Percentiles rank a stretch among this genome's conserved stretches.
These are phyloP conservation scores for Sycophaga agraensis DNA, from an alignment of 1,140 invertebrate species.

Conservation along the genomic window DNA sequence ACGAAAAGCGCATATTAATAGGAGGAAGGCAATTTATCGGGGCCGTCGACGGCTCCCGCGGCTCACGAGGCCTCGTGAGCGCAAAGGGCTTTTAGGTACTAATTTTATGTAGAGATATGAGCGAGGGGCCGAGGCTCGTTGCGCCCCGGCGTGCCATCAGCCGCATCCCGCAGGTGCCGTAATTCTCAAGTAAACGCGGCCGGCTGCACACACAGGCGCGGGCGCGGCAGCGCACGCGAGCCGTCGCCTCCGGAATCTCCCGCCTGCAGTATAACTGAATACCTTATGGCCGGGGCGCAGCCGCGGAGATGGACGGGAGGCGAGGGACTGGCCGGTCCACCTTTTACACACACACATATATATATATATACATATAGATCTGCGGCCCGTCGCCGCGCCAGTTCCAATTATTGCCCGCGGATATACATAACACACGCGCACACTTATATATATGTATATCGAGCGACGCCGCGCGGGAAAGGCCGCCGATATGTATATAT, in stretches of 20 bases:
- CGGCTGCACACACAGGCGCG: neutral
- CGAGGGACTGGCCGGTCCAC: neutral
- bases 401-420: too few relatives aligned
- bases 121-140: constrained; percentile 21
- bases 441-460: too few relatives aligned
- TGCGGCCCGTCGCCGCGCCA: too few relatives aligned
- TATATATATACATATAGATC: too few relatives aligned
- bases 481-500: too few relatives aligned
- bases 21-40: too few relatives aligned
- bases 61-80: constrained; percentile 35
- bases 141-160: constrained; percentile 40
- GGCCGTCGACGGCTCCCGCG: constrained; percentile 5
- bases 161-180: constrained; percentile 43
- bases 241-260: neutral
- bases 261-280: constrained; percentile 11
- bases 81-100: constrained; percentile 51
- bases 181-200: constrained; percentile 30
- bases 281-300: neutral
- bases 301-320: neutral
- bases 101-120: constrained; percentile 56
- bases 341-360: too few relatives aligned
- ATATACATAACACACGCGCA: too few relatives aligned
- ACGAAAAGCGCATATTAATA: too few relatives aligned
- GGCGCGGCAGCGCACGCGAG: neutral
- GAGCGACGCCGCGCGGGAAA: too few relatives aligned